Base-by-base conservation (phyloP, 1,140 invertebrate species). In the Drosophila repletoides region DNA sequence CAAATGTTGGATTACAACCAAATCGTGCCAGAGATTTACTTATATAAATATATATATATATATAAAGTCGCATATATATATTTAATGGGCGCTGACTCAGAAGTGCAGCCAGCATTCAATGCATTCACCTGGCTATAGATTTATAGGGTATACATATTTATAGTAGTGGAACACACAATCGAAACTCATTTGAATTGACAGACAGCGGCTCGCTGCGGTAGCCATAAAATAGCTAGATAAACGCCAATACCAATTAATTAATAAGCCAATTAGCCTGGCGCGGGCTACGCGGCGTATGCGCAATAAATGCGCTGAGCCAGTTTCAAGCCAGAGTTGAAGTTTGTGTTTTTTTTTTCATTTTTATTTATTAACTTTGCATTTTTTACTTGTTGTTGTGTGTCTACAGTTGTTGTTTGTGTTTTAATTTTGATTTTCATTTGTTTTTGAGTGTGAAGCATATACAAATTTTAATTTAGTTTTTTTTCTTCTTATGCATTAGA, bases 301-400 rank as follows among this genome's bases (percentile, higher is more conserved):
- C 75, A 55, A 69, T n/a, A n/a, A n/a, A n/a, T 69, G 36, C 26
- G n/a, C 51, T 29, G n/a, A 40, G n/a, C 15, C 34, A 56, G 45
- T 40, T 58, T 21, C 19, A 2, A 48, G 15, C 10, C 24, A 22
- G 21, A 31, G 17, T 24, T 21, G 33, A 2, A 22, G 2, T 31
- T 46, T 36, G 6, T 26, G 24, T 53, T 34, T 19, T 17, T 41
- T 41, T 41, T 17, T 49, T 45, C 40, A n/a, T 61, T 36, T 76
- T 70, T 29, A 56, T 84, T 83, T 67, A 83, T 84, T 83, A 83
- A 83, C 77, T 84, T 83, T 83, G 79, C 74, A 74, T 74, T 83
- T 77, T 83, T 83, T 14, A 33, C 72, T 31, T 21, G 46, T 24
- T 22, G 15, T 48, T 28, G 12, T 36, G 14, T 66, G 53, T 28